phyloP scores from a whole-genome alignment of 2,113 vertebrate genomes.

The Amphiprion ocellaris region DNA sequence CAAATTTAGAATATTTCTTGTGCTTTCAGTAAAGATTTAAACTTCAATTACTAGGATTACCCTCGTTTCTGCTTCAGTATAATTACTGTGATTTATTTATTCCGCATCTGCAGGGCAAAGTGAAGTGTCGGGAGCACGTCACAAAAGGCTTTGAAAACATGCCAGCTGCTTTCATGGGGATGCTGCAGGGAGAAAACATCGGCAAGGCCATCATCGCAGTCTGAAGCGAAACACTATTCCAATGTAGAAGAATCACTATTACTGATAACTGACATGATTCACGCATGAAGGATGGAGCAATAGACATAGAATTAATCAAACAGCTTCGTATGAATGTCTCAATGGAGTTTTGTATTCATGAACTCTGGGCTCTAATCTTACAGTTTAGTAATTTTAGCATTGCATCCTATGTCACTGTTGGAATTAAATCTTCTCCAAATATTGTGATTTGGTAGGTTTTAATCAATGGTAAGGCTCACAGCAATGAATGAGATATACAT shows the following conservation, averaged over 20 bases:
- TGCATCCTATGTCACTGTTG: too few relatives aligned
- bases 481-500: too few relatives aligned
- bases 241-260: too few relatives aligned
- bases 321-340: not conserved
- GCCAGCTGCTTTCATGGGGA: slow-evolving; percentile 90
- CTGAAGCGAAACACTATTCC: slow-evolving; percentile 63
- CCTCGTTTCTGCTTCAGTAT: not conserved
- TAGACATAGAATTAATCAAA: not conserved
- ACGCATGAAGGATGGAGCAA: slow-evolving; percentile 19
- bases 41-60: fast-evolving
- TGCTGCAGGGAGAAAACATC: slow-evolving; percentile 89
- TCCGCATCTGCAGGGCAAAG: slow-evolving; percentile 84
- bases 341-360: not conserved
- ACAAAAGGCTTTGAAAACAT: slow-evolving; percentile 92
- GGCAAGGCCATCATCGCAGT: slow-evolving; percentile 89
- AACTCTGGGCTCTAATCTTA: not conserved
- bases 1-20: not conserved
- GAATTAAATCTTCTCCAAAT: too few relatives aligned
- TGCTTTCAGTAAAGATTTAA: fast-evolving
- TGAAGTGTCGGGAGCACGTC: slow-evolving; percentile 85
- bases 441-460: too few relatives aligned
- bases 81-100: not conserved
- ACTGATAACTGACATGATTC: too few relatives aligned
- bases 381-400: not conserved
- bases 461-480: too few relatives aligned